Evolutionary conservation across 2,888 invertebrate genomes (phyloP), one percentile per base, ranked within the genome.

Genomic region (Leptarthrus brevirostris): DNA sequence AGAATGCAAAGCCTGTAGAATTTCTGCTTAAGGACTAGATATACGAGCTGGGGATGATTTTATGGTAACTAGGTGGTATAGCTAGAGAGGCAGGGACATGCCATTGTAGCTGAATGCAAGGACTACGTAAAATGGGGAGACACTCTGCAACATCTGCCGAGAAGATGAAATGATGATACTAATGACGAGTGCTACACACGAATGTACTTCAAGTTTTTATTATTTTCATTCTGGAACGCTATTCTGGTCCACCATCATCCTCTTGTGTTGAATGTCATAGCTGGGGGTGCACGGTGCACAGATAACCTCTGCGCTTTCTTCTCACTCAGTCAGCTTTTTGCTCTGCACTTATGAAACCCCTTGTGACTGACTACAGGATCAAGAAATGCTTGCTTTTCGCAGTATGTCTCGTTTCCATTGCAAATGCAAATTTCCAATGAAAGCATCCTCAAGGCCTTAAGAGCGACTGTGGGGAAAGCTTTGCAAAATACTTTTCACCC

Each of bases 401-500:
- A 66, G 22, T 26, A 47, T 49, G n/a, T 47, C 53, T 26, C 66
- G 14, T 47, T 66, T 47, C 30, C 47, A 26, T 66, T 66, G 26
- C 26, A 24, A 66, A 66, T 66, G 66, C 66, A 66, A 66, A 66
- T 66, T 66, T 47, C 66, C 66, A 24, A 66, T 66, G 49, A 66
- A 66, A 66, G 66, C 47, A 10, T 30, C 49, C 49, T 66, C 49
- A 24, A 47, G 44, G 61, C 12, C 24, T 66, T 24, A 24, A 66
- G 66, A 66, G 66, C 49, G 24, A 47, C 66, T 22, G 24, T 26
- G 47, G 49, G 66, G 24, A 66, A n/a, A 61, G 47, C 66, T 49
- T 49, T 66, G 66, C 47, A 66, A 66, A 66, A 66, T 66, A 66
- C 66, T 66, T 66, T 66, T 66, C 66, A 66, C 66, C 66, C 66